Evolutionary conservation across 2,888 invertebrate genomes (phyloP).

Genomic region (Himalopsyche kuldschensis): DNA sequence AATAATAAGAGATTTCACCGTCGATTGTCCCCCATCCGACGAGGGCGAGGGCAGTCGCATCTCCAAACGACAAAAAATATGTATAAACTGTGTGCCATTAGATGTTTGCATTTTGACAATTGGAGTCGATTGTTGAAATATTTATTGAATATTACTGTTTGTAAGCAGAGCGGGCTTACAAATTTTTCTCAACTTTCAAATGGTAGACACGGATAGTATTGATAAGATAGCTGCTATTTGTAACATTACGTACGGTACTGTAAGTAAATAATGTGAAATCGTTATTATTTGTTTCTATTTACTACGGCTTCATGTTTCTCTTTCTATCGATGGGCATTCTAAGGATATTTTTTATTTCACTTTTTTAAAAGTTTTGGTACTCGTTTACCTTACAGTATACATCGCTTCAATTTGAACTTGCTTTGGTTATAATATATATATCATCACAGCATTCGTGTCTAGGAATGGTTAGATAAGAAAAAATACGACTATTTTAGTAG

Average conservation of each 20-base stretch:
- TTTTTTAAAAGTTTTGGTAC: neutral
- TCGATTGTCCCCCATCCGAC: slow-evolving; percentile 1
- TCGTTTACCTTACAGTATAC: no score
- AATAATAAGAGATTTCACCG: slow-evolving; percentile 32
- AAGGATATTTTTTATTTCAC: slow-evolving; percentile 16
- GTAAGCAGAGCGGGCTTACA: slow-evolving; percentile 25
- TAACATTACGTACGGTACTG: neutral
- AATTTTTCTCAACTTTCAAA: slow-evolving; percentile 15
- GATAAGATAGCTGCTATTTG: slow-evolving; percentile 10
- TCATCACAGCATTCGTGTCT: no score
- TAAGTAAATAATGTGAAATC: slow-evolving; percentile 2
- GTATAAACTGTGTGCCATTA: slow-evolving; percentile 39
- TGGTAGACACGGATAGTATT: slow-evolving; percentile 11
- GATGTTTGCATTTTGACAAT: slow-evolving; percentile 31
- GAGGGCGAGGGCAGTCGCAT: neutral
- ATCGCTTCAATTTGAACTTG: no score
- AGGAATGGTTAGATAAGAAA: no score
- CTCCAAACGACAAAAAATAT: slow-evolving; percentile 14
- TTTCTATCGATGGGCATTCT: slow-evolving; percentile 17
- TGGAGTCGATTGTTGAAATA: slow-evolving; percentile 11
- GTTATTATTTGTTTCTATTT: neutral
- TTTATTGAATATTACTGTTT: slow-evolving; percentile 13
- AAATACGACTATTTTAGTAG: no score
- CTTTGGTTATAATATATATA: no score
- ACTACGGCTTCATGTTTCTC: slow-evolving; percentile 4